Percentiles rank a stretch among this genome's conserved stretches.
These are phyloP conservation scores for Ormia ochracea DNA, from an alignment of 2,888 invertebrate genomes.

Conservation along the genomic window DNA sequence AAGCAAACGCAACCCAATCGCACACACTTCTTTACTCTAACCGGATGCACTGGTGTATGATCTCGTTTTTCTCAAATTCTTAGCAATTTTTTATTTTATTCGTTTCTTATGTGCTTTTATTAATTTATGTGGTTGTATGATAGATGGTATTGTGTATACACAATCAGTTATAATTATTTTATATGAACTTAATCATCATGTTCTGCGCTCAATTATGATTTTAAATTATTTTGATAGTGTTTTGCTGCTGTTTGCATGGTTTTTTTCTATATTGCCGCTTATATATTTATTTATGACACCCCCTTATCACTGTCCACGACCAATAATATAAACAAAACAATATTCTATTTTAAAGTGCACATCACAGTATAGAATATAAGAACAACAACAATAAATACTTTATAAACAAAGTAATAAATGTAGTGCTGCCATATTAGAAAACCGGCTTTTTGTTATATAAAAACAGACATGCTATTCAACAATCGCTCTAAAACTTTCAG, in stretches of 20 bases:
- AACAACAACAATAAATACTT: not conserved
- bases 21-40: conserved; percentile 24
- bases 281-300: not conserved
- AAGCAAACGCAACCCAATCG: not conserved
- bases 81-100: conserved; percentile 23
- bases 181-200: conserved; percentile 34
- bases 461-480: not conserved
- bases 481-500: not conserved
- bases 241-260: not conserved
- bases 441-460: not conserved
- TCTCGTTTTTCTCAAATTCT: conserved; percentile 26
- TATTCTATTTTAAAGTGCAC: conserved; percentile 2
- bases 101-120: not conserved
- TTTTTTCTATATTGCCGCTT: not conserved
- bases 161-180: conserved; percentile 20
- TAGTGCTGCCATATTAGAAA: not conserved
- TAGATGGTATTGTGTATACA: conserved; percentile 12
- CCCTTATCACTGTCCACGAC: conserved; percentile 17
- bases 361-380: not conserved
- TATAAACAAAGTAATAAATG: not conserved
- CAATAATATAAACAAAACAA: conserved; percentile 28
- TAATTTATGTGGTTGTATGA: conserved; percentile 7
- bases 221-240: not conserved
- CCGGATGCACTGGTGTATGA: conserved; percentile 51
- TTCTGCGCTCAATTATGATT: conserved; percentile 7